phyloP scores from a whole-genome alignment of 2,797 vertebrate species.

The Sternotherus odoratus region DNA sequence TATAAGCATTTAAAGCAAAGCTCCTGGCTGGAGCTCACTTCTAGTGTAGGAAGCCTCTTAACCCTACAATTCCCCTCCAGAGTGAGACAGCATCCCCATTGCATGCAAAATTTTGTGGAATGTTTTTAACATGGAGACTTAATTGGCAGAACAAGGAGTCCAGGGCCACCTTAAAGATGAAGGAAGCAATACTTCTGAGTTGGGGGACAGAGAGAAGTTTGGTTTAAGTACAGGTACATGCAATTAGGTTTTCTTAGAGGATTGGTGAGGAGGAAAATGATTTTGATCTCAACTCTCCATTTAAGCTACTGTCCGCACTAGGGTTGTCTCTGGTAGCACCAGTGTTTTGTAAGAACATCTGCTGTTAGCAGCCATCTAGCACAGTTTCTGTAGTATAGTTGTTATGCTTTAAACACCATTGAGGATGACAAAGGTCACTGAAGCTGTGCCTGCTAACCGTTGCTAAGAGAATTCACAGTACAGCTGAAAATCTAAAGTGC shows the following conservation, averaged over 20 bases:
- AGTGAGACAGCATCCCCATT: background rate
- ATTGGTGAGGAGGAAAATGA: background rate
- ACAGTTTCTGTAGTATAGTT: background rate
- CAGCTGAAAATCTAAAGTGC: background rate
- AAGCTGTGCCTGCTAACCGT: background rate
- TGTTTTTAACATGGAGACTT: background rate
- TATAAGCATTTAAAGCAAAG: background rate
- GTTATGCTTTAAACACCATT: background rate
- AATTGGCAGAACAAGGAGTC: background rate
- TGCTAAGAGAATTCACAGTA: background rate
- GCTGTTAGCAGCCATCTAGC: background rate
- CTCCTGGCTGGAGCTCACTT: background rate
- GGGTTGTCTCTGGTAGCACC: background rate
- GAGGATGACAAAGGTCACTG: background rate
- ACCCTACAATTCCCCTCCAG: rapidly evolving
- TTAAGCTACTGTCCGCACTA: background rate
- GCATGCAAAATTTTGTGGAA: too few species aligned
- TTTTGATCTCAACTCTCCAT: background rate
- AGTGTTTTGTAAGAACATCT: background rate
- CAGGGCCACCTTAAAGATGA: too few species aligned
- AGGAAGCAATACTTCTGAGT: background rate
- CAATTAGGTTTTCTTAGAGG: background rate
- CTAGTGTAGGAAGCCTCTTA: background rate
- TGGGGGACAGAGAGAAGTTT: too few species aligned
- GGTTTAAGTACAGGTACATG: background rate